Conservation (phyloP, 2,888 invertebrate genomes). For the Rosalia funebris region DNA sequence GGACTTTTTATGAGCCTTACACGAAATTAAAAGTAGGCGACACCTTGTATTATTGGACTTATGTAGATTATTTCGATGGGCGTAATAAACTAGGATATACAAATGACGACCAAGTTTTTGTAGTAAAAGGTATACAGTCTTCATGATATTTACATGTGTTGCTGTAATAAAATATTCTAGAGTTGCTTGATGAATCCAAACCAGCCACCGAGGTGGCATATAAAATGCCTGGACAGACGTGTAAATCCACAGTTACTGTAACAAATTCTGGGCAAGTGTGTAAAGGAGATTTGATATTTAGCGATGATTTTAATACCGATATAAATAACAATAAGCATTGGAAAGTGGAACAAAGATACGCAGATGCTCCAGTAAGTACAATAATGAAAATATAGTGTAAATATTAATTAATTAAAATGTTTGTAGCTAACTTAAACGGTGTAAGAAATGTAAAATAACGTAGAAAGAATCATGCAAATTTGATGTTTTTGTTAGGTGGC, state of each 20-base stretch:
- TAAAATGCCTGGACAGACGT: slow-evolving; percentile 8
- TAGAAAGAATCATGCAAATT: too few relatives aligned
- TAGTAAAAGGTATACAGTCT: slow-evolving; percentile 30
- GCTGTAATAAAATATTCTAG: not conserved
- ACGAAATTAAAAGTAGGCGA: slow-evolving; percentile 71
- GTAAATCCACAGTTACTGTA: slow-evolving; percentile 41
- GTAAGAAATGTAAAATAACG: too few relatives aligned
- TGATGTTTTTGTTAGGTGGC: too few relatives aligned
- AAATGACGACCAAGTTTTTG: slow-evolving; percentile 70
- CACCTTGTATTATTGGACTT: slow-evolving; percentile 80
- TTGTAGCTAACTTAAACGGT: too few relatives aligned
- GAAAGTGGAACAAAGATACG: slow-evolving; percentile 63
- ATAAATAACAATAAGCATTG: slow-evolving; percentile 52
- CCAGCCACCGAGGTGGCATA: slow-evolving; percentile 12
- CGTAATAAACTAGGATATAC: slow-evolving; percentile 70
- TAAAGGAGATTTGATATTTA: slow-evolving; percentile 70
- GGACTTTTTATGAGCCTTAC: slow-evolving; percentile 72
- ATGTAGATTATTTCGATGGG: slow-evolving; percentile 74
- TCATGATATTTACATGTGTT: not conserved
- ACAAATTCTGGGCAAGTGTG: slow-evolving; percentile 58
- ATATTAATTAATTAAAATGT: too few relatives aligned
- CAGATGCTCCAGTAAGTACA: slow-evolving; percentile 69
- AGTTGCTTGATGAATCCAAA: not conserved
- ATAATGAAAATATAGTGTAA: too few relatives aligned
- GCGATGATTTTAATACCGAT: slow-evolving; percentile 63